Evolutionary conservation across 2,888 invertebrate species (phyloP).

Genomic region (Dolomedes plantarius): DNA sequence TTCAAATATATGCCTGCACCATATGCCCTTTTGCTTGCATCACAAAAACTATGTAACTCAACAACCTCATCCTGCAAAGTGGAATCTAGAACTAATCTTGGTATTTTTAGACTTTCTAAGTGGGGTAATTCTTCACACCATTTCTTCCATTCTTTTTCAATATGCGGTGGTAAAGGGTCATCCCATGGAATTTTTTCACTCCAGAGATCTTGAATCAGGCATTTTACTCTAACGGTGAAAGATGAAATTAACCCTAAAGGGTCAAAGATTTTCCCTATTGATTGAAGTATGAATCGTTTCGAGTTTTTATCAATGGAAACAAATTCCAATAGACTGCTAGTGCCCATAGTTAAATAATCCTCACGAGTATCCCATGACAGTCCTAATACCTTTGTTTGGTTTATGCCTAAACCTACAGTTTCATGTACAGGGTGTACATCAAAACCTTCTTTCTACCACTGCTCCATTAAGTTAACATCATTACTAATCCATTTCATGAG

Average conservation of each 20-base stretch:
- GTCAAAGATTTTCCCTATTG: background rate
- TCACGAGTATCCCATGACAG: background rate
- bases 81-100: background rate
- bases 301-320: background rate
- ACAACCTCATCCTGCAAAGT: background rate
- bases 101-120: background rate
- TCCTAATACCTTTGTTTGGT: background rate
- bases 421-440: background rate
- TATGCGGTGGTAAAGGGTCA: background rate
- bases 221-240: conserved; percentile 9
- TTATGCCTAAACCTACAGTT: background rate
- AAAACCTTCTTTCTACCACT: background rate
- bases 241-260: background rate
- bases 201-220: background rate
- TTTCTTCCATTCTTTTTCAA: background rate
- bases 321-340: background rate
- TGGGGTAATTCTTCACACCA: background rate
- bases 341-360: background rate
- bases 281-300: background rate
- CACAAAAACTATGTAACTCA: background rate
- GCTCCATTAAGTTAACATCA: background rate
- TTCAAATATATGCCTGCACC: background rate
- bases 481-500: background rate
- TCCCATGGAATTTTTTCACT: background rate
- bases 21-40: background rate